Base-by-base conservation (phyloP, 2,113 vertebrate species). In the Myiozetetes cayanensis region DNA sequence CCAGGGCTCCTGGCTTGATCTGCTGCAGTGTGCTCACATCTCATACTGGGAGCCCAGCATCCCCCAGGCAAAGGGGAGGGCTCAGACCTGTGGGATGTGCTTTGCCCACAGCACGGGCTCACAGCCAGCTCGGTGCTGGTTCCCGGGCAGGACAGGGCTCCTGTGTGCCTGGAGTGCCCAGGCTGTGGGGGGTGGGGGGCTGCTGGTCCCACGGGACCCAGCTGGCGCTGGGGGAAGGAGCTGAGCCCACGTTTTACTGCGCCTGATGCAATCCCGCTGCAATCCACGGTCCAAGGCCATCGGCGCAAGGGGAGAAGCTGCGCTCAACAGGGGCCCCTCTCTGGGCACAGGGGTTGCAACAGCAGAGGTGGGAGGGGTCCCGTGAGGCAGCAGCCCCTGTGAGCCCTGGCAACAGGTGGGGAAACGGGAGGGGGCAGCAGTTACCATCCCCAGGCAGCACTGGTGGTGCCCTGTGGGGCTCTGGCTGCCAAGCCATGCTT, bases 301-400 rank as follows among this genome's bases (percentile, higher is more conserved):
- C 2, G 0, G 6, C 20, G 16, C 61, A 19, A 20, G 41, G 39
- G 43, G 20, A 58, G 37, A 52, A 65, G 16, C 33, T 50, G 30
- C 35, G 12, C 24, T 52, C 21, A 10, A 20, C 0, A 21, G 11
- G 65, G 82, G 41, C 59, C 68, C 6, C 2, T 65, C 30, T 52
- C 24, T 2, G 4, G 27, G 41, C 24, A 12, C 0, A 0, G 73
- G 8, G 39, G 12, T 65, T 50, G 44, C 0, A 0, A 66, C 46
- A 58, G 46, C 6, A 2, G 47, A 55, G 22, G 35, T 55, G 41
- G 49, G 71, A 35, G 30, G 25, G n/a, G 14, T 90, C 27, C 41
- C 15, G 17, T 47, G 47, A 21, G 11, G 14, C 23, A 43, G 55
- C 55, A 76, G 25, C 17, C 62, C 16, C 9, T n/a, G 10, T 7